Base-by-base conservation (phyloP, 2,888 invertebrate species). In the Hypsopygia costalis region DNA sequence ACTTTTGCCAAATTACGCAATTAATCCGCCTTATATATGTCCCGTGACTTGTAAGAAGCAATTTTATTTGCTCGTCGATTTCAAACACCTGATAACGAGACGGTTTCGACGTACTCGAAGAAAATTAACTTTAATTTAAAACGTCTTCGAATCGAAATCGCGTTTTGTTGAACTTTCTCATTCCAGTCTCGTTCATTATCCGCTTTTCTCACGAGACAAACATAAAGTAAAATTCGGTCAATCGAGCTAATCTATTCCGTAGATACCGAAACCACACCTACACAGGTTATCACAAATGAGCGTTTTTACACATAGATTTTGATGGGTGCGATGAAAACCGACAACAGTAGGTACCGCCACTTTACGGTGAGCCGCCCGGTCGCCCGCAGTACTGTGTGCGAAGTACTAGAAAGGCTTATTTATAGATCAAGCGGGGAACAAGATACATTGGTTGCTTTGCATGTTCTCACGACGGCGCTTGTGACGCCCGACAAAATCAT, bases 381-480 rank as follows among this genome's bases (percentile, higher is more conserved):
- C 41, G 48, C 46, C 40, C 42, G 44, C 34, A 40, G 48, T 46
- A 49, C 52, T 57, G 49, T 46, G 49, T 47, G 34, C 42, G 36
- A 46, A 36, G 31, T 41, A 34, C 46, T 40, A 40, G 44, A 46
- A 41, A 43, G 49, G 50, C 47, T 38, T 43, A 40, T 49, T 47
- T 34, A 43, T 52, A 44, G 41, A 29, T 43, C 47, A 42, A 46
- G 43, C 55, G 36, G 58, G 47, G 60, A 47, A 65, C 71, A 69
- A 53, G 52, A 57, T 64, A 62, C 49, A 61, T 52, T 67, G 70
- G 62, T 66, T 48, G 53, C 54, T 55, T 51, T 55, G 53, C 57
- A 52, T 64, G 74, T 85, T 87, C 87, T 79, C 86, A 87, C 86
- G 87, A 68, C 69, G 86, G 86, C 83, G 86, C 83, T 80, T 75